A percentile compares a stretch with the other conserved stretches of the same genome.
Evolutionary conservation across 2,797 vertebrate species (phyloP).

Genomic region (Podarcis lilfordi): DNA sequence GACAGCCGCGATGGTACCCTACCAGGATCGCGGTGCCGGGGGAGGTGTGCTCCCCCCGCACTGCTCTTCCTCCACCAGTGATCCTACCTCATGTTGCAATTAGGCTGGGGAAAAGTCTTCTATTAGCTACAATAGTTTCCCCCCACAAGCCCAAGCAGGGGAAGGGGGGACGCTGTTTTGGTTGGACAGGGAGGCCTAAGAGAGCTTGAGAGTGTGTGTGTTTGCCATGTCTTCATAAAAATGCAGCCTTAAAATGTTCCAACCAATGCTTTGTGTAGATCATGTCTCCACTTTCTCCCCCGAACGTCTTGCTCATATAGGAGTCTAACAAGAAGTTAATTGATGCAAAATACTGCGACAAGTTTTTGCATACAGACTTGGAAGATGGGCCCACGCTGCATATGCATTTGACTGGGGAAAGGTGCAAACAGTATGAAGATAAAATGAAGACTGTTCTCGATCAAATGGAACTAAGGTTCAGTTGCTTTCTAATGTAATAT

Average conservation of each 20-base stretch:
- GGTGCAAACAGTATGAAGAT: constrained; percentile 73
- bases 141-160: too few species aligned
- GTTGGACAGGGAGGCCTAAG: not conserved
- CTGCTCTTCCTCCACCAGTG: too few species aligned
- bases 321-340: constrained; percentile 77
- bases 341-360: constrained; percentile 82
- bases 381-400: constrained; percentile 82
- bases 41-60: too few species aligned
- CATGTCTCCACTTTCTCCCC: constrained; percentile 8
- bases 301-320: constrained; percentile 64
- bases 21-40: too few species aligned
- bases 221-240: not conserved
- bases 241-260: not conserved
- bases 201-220: not conserved
- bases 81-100: too few species aligned
- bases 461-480: constrained; percentile 77
- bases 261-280: not conserved
- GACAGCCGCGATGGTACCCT: fast-evolving
- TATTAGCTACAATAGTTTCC: too few species aligned
- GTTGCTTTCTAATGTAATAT: constrained; percentile 28
- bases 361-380: constrained; percentile 79
- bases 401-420: constrained; percentile 76
- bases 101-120: too few species aligned
- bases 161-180: too few species aligned
- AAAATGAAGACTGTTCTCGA: constrained; percentile 74